Evolutionary conservation across 1,140 invertebrate species (phyloP).

Genomic region (Drosophila chauvacae): DNA sequence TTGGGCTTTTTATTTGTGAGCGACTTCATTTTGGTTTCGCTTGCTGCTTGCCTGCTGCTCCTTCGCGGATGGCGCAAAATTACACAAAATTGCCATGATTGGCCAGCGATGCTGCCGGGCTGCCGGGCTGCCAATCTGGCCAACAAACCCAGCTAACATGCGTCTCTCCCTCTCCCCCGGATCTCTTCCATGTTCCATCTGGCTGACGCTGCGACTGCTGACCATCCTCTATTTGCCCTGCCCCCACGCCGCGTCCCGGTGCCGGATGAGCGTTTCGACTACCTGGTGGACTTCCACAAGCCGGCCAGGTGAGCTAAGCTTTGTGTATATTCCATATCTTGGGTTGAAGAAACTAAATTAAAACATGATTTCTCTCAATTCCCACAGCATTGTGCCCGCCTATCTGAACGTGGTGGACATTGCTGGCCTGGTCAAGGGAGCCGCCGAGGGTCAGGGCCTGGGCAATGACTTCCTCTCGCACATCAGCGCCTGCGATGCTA

Average conservation of each 20-base stretch:
- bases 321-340: background rate
- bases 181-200: slow-evolving; percentile 4
- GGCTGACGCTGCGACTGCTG: slow-evolving; percentile 32
- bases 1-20: slow-evolving; percentile 61
- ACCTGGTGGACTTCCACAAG: slow-evolving; percentile 96
- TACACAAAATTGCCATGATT: slow-evolving; percentile 84
- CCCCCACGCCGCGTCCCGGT: slow-evolving; percentile 98
- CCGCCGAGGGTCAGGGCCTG: slow-evolving; percentile 98
- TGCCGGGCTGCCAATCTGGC: slow-evolving; percentile 56
- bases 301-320: slow-evolving; percentile 92
- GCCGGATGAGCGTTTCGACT: slow-evolving; percentile 97
- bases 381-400: slow-evolving; percentile 96
- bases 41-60: background rate
- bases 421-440: slow-evolving; percentile 98
- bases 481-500: slow-evolving; percentile 99
- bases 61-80: slow-evolving; percentile 70
- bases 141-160: slow-evolving; percentile 59
- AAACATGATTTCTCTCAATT: background rate
- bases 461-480: slow-evolving; percentile 99
- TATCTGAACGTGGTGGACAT: slow-evolving; percentile 99
- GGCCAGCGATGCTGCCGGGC: slow-evolving; percentile 57
- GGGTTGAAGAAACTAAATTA: background rate
- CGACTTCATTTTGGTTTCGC: slow-evolving; percentile 73
- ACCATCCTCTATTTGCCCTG: slow-evolving; percentile 37
- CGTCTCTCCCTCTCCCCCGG: background rate